Evolutionary conservation across 2,113 vertebrate species (phyloP), one percentile per base, ranked within the genome.

Genomic region (Gallinago jamesoni): DNA sequence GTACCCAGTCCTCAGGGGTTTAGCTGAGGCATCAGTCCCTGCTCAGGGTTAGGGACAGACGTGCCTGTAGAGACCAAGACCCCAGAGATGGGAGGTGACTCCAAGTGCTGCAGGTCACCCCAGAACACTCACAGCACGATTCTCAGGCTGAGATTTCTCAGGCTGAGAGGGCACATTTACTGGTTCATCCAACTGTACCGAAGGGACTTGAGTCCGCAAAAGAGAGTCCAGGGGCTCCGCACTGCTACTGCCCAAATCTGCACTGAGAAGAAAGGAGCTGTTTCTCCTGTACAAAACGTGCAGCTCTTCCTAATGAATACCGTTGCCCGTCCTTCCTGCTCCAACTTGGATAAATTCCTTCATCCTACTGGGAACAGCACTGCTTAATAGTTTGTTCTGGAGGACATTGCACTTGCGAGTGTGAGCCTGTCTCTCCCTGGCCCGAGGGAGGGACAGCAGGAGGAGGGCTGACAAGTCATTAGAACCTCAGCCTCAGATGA

Each of bases 31-130:
- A 37, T 14, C 50, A 12, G 60, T 28, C 23, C 18, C 9, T 0
- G 4, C 28, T 43, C 50, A 10, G 53, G 23, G 9, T 11, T 19
- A 35, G 41, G n/a, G 47, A 30, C 28, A 4, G 2, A 17, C 17
- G 24, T n/a, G 37, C 35, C 75, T 37, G 55, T 35, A 45, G 55
- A 55, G 33, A 45, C 0, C 27, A 50, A 69, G 62, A 82, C 24
- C 22, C 45, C n/a, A 73, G 27, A 27, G 30, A 15, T 48, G 25
- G 48, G 33, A 43, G 14, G 4, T 31, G 19, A 12, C 31, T 37
- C 16, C 4, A 6, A 9, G n/a, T 31, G 67, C 59, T 30, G 20
- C 59, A 12, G 1, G 0, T 75, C 39, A 14, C 9, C 8, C 28
- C 19, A 12, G 4, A 14, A 12, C 30, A 35, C 35, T 6, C 18